Percentiles rank a stretch among this genome's conserved stretches.
Evolutionary conservation across 2,797 vertebrate species (phyloP).

Genomic region (Xiphorhynchus erythropygius): DNA sequence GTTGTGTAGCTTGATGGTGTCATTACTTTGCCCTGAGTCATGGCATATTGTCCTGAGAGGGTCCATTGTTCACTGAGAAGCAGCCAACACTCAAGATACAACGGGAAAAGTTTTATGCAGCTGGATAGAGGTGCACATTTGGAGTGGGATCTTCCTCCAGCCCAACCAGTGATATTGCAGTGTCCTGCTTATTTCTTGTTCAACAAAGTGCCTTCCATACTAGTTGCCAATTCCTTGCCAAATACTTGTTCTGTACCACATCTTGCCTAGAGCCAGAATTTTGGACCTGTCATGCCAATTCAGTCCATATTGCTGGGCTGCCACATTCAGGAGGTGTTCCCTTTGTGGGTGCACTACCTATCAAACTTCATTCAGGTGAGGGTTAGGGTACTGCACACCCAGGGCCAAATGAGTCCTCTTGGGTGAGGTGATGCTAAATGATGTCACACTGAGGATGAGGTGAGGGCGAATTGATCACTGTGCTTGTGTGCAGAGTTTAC

Average conservation of each 20-base stretch:
- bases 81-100: background rate
- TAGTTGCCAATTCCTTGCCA: background rate
- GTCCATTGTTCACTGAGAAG: background rate
- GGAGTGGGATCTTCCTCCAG: background rate
- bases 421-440: background rate
- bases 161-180: background rate
- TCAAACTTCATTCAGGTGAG: background rate
- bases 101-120: background rate
- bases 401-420: background rate
- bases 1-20: background rate
- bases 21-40: background rate
- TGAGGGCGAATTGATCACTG: background rate
- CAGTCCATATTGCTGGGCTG: background rate
- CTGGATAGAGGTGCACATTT: background rate
- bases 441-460: background rate
- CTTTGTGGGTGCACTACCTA: background rate
- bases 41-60: rapidly evolving
- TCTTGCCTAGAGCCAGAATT: background rate
- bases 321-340: background rate
- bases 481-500: background rate
- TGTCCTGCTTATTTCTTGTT: background rate
- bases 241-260: background rate
- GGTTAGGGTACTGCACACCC: background rate
- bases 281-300: background rate
- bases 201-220: background rate